These are phyloP conservation scores for Pseudorhombus dupliciocellatus DNA, from an alignment of 2,113 vertebrate species.

Conservation along the genomic window DNA sequence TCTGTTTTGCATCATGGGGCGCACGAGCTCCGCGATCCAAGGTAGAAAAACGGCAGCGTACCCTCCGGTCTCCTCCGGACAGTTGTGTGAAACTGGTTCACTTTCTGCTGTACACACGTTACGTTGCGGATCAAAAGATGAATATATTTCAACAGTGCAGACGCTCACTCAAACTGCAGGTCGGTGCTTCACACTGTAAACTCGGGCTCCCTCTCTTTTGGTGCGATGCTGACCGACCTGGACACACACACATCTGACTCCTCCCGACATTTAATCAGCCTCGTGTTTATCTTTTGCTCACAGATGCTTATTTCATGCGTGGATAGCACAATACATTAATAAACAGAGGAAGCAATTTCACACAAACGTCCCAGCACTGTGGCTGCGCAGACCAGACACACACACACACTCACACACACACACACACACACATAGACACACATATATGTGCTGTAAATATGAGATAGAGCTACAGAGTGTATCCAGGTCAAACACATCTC, in stretches of 20 bases:
- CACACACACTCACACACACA: slow-evolving; percentile 42
- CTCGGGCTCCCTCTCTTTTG: slow-evolving; percentile 51
- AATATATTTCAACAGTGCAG: slow-evolving; percentile 49
- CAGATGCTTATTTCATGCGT: slow-evolving; percentile 56
- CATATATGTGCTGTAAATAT: slow-evolving; percentile 69
- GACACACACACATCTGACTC: slow-evolving; percentile 38
- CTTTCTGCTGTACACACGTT: slow-evolving; percentile 59
- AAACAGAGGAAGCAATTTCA: slow-evolving; percentile 63
- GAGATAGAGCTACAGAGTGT: slow-evolving; percentile 46
- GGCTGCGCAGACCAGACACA: slow-evolving; percentile 38
- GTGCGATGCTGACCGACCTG: slow-evolving; percentile 40
- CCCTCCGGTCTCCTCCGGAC: slow-evolving; percentile 60
- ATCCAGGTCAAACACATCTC: slow-evolving; percentile 46
- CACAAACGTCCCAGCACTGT: slow-evolving; percentile 61
- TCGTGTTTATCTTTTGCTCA: slow-evolving; percentile 52
- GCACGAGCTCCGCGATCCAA: slow-evolving; percentile 50
- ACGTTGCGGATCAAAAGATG: slow-evolving; percentile 54
- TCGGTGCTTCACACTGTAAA: slow-evolving; percentile 44
- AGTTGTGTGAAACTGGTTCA: slow-evolving; percentile 73
- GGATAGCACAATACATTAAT: slow-evolving; percentile 57
- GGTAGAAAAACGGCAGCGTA: slow-evolving; percentile 33
- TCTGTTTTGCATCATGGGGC: slow-evolving; percentile 52
- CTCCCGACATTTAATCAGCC: slow-evolving; percentile 53
- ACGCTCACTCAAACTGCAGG: slow-evolving; percentile 57
- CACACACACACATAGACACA: slow-evolving; percentile 37